A percentile compares a stretch with the other conserved stretches of the same genome.
These are phyloP conservation scores for Zoroaster sp. DNA, from an alignment of 53 echinoderm and acorn worm genomes.

Conservation along the genomic window DNA sequence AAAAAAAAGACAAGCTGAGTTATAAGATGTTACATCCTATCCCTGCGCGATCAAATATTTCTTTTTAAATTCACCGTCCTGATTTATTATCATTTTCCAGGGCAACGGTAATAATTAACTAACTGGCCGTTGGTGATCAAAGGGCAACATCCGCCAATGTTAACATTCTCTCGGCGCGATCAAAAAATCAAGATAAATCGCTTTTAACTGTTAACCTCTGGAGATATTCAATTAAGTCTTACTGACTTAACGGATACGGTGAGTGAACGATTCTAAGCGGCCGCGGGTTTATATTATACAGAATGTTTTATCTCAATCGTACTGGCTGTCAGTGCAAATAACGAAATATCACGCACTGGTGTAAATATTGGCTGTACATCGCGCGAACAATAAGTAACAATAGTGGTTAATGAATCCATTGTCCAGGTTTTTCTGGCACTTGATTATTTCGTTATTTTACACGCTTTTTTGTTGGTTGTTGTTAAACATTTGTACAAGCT, in stretches of 20 bases:
- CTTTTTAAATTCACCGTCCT: background rate
- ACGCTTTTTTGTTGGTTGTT: no score
- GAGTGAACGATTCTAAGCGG: background rate
- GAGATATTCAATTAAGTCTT: slow-evolving; percentile 5
- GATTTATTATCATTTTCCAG: background rate
- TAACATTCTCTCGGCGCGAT: background rate
- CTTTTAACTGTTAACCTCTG: background rate
- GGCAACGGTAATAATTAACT: background rate
- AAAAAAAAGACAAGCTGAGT: no score
- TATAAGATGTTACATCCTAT: no score
- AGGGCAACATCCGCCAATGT: background rate
- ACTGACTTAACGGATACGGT: background rate
- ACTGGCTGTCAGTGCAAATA: background rate
- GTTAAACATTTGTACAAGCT: no score
- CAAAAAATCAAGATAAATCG: slow-evolving; percentile 6
- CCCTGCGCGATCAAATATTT: no score
- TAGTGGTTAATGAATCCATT: background rate
- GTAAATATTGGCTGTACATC: background rate
- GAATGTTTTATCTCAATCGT: no score
- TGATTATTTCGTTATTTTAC: background rate
- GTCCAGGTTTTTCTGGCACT: background rate
- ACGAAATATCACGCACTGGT: background rate
- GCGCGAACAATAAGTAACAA: background rate
- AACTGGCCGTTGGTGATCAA: background rate
- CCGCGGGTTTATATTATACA: no score